Conservation (phyloP, 2,113 vertebrate genomes). For the Piaya cayana region DNA sequence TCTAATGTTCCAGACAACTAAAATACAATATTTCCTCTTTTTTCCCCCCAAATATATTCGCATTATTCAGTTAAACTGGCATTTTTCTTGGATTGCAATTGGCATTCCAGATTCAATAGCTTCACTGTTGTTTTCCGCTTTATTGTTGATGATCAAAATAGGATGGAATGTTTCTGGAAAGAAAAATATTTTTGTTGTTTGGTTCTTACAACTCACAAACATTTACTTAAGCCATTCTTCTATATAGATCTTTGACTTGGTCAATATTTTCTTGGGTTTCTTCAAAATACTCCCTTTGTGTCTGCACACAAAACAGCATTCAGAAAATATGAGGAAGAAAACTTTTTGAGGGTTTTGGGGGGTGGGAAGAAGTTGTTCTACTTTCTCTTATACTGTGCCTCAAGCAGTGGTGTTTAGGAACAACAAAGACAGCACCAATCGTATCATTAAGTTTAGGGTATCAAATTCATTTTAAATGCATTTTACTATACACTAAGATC, state of each 20-base stretch:
- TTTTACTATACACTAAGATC: not conserved
- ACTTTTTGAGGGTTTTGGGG: not conserved
- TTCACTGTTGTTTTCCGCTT: constrained; percentile 49
- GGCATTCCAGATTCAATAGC: constrained; percentile 63
- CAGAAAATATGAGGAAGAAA: constrained; percentile 13
- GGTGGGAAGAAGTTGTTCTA: not conserved
- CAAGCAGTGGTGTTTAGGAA: not conserved
- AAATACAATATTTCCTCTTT: not conserved
- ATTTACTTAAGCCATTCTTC: constrained; percentile 72
- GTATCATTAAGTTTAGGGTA: not conserved
- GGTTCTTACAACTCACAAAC: constrained; percentile 64
- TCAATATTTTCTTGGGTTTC: constrained; percentile 69
- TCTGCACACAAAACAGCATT: constrained; percentile 43
- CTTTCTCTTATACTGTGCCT: not conserved
- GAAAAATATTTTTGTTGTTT: constrained; percentile 71
- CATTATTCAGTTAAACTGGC: constrained; percentile 47
- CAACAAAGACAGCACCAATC: not conserved
- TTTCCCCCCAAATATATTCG: not conserved
- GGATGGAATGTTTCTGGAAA: constrained; percentile 60
- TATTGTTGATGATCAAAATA: constrained; percentile 66
- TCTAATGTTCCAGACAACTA: not conserved
- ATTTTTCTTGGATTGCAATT: constrained; percentile 61
- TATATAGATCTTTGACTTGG: constrained; percentile 66
- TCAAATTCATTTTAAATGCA: not conserved
- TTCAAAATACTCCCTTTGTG: constrained; percentile 69